Percentiles rank a stretch among this genome's conserved stretches.
Evolutionary conservation across 2,888 invertebrate species (phyloP).

Genomic region (Drosophila aldrichi): DNA sequence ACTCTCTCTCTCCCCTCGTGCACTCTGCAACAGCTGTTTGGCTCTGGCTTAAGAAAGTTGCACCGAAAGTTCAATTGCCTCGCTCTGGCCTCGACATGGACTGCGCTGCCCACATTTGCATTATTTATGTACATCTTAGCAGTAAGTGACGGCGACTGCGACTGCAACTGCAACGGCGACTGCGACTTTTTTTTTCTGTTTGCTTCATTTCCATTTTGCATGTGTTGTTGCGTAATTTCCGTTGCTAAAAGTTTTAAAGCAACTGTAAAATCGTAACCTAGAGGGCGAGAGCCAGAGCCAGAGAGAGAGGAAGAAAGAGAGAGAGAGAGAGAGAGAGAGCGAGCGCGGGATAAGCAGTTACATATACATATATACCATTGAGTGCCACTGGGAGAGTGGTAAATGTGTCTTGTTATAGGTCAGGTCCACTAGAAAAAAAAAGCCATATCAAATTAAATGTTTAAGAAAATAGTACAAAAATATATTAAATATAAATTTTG

Average conservation of each 20-base stretch:
- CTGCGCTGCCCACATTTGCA: slow-evolving; percentile 65
- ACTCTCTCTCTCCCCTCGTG: neutral
- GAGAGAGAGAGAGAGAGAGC: too few relatives aligned
- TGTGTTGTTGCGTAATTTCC: slow-evolving; percentile 79
- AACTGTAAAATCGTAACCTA: slow-evolving; percentile 8
- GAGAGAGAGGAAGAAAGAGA: neutral
- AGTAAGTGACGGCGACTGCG: slow-evolving; percentile 31
- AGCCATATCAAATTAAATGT: neutral
- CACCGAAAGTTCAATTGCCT: slow-evolving; percentile 78
- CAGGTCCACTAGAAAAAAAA: slow-evolving; percentile 42
- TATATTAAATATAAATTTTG: neutral
- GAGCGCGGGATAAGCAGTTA: too few relatives aligned
- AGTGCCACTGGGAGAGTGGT: slow-evolving; percentile 37
- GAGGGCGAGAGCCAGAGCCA: neutral
- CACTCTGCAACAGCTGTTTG: slow-evolving; percentile 68
- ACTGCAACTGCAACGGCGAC: neutral
- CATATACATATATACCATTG: neutral
- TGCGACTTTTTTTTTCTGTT: slow-evolving; percentile 20
- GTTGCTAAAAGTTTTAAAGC: slow-evolving; percentile 46
- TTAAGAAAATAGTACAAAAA: neutral
- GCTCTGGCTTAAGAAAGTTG: slow-evolving; percentile 70
- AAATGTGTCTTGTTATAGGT: slow-evolving; percentile 55
- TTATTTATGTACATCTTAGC: slow-evolving; percentile 68
- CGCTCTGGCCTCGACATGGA: slow-evolving; percentile 38
- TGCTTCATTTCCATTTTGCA: slow-evolving; percentile 69